Base-by-base conservation (phyloP, 2,797 vertebrate species). In the Ctenochaetus hawaiiensis region DNA sequence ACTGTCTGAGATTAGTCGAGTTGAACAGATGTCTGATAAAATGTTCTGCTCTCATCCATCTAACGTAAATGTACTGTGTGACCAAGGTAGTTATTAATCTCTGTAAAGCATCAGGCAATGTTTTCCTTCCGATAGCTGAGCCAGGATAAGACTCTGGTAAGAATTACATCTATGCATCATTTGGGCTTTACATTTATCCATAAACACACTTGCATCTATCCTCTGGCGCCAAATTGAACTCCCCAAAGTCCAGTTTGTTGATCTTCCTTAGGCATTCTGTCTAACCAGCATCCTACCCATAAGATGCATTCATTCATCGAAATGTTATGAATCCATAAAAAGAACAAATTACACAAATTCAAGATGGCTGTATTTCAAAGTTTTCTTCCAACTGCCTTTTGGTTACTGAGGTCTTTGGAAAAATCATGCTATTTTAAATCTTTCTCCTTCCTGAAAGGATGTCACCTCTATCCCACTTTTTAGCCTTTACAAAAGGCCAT, bases 1-100 rank as follows among this genome's bases (percentile, higher is more conserved):
- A 78, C 77, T 43, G 85, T 89, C 82, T 81, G 75, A 86, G 68
- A 87, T 87, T 62, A 73, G 87, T 75, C 60, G 49, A 72, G 69
- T 75, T 73, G 87, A 90, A 67, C 90, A 89, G 89, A 92, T 92
- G 89, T 91, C 87, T 81, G 89, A 87, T 89, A 81, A 90, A 90
- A 91, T 80, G 85, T 11, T 80, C 76, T 78, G 58, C 81, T 86
- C 78, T 80, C 87, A 82, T 90, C 87, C 81, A 66, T 86, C 79
- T 75, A 82, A 83, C 63, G 75, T 76, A 81, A 83, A 87, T 82
- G 78, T 81, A 67, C 65, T 57, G 72, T 81, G 85, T 66, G 85
- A 89, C 85, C 84, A 80, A 76, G 78, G 78, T 78, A 79, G 74
- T 77, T 87, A 84, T 89, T 89, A 87, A 89, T 91, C 69, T 83